Evolutionary conservation across 2,797 vertebrate genomes (phyloP).

Genomic region (Scomberomorus guttatus): DNA sequence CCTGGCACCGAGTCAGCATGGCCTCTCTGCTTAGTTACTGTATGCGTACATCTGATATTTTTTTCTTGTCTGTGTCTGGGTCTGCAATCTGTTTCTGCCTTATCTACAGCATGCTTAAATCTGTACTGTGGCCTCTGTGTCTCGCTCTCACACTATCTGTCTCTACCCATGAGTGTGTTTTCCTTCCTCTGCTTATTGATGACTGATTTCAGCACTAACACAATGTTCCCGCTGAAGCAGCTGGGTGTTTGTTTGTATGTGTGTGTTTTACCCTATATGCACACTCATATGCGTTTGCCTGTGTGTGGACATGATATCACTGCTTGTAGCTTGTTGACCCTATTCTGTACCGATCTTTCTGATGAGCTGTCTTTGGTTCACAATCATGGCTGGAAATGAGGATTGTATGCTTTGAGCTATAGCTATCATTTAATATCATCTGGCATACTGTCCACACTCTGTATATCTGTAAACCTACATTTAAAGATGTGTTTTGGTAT

Average conservation of each 20-base stretch:
- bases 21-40: conserved; percentile 21
- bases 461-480: not conserved
- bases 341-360: not conserved
- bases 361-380: not conserved
- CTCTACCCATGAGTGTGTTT: conserved; percentile 48
- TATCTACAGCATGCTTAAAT: conserved; percentile 29
- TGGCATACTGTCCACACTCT: not conserved
- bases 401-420: not conserved
- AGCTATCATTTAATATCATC: not conserved
- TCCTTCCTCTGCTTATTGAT: conserved; percentile 71
- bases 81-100: conserved; percentile 27
- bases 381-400: conserved; percentile 1
- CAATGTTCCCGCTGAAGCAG: conserved; percentile 57
- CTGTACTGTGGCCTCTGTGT: conserved; percentile 33
- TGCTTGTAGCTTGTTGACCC: conserved; percentile 4
- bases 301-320: conserved; percentile 20
- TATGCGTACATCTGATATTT: not conserved
- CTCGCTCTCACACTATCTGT: conserved; percentile 11
- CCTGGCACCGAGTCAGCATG: conserved; percentile 34
- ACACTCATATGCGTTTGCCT: conserved; percentile 1
- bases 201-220: conserved; percentile 54
- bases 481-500: not conserved
- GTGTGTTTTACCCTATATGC: conserved; percentile 32
- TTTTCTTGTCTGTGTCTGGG: conserved; percentile 14
- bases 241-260: conserved; percentile 60